Base-by-base conservation (phyloP, 2,113 vertebrate genomes). In the Gymnogyps californianus region DNA sequence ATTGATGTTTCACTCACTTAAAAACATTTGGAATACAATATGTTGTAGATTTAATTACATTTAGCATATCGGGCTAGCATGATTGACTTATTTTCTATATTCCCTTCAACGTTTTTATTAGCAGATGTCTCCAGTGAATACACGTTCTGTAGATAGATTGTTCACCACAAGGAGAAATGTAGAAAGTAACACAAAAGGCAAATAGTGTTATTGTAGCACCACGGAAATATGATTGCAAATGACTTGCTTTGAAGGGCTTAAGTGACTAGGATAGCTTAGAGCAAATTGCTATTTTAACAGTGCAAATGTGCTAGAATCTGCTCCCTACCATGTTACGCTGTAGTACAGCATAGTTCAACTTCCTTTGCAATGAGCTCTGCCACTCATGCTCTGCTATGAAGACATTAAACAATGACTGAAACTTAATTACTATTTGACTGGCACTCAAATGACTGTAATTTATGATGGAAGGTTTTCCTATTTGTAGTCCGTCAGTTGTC, bases 251-350 rank as follows among this genome's bases (percentile, higher is more conserved):
- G 36, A 77, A 81, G 7, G 13, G 26, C 36, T 90, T 72, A 80
- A 92, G 42, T 87, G 67, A 44, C 71, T 22, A 8, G 25, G 32
- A 58, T 11, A 74, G 49, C 66, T 52, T 57, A 49, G 66, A 72
- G 58, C 80, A 70, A 92, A 89, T 81, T 78, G 36, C 46, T 62
- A 7, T 96, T 92, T 87, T 74, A 74, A n/a, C 49, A 62, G 62
- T 46, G 64, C 64, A 89, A 55, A 83, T 51, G 29, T 89, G 38
- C 38, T 62, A 38, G 46, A 87, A 66, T 89, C 38, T 78, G 47
- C 15, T 89, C 7, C 46, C n/a, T 51, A 66, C 21, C 18, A 52
- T 4, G 1, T 81, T 83, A 25, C 3, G 1, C 55, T 58, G 6
- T 54, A 49, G 46, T 58, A 24, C 10, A 42, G 51, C 32, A 69